Base-by-base conservation (phyloP, 35 echinoderm and acorn worm genomes). In the Antedon bifida region DNA sequence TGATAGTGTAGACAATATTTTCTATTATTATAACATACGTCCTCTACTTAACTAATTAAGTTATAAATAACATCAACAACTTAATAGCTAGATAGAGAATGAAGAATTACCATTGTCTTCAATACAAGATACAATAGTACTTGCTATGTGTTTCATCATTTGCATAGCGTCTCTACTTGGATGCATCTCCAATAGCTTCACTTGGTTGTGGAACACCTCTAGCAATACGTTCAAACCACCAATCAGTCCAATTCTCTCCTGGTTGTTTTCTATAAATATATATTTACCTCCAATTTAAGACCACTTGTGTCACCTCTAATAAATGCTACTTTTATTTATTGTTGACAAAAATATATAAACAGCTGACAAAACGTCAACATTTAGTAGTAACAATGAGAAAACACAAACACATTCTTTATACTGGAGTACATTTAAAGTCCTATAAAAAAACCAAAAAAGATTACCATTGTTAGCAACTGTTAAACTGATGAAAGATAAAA, bases 51-150 rank as follows among this genome's bases (percentile, higher is more conserved):
- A n/a, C n/a, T n/a, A n/a, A n/a, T n/a, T n/a, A n/a, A n/a, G n/a
- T n/a, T n/a, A n/a, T n/a, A n/a, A n/a, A n/a, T n/a, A n/a, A n/a
- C n/a, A n/a, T n/a, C n/a, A n/a, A n/a, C n/a, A n/a, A n/a, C n/a
- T n/a, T n/a, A n/a, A n/a, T n/a, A n/a, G n/a, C n/a, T n/a, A n/a
- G n/a, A n/a, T n/a, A n/a, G n/a, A n/a, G n/a, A n/a, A n/a, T n/a
- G n/a, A n/a, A n/a, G n/a, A n/a, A n/a, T n/a, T 76, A 96, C 93
- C 81, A 75, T 91, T 85, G 34, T 91, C 89, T 33, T 83, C 38
- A 34, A 83, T 34, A 29, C 82, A 82, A 0, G 89, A 83, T 10
- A 81, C 87, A 14, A 96, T 45, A n/a, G 85, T 42, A 51, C 81
- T 91, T 21, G 84, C 75, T 31, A 91, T 56, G 31, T 85, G 82